Base-by-base conservation (phyloP, 1,140 invertebrate genomes). In the Drosophila suzukii region DNA sequence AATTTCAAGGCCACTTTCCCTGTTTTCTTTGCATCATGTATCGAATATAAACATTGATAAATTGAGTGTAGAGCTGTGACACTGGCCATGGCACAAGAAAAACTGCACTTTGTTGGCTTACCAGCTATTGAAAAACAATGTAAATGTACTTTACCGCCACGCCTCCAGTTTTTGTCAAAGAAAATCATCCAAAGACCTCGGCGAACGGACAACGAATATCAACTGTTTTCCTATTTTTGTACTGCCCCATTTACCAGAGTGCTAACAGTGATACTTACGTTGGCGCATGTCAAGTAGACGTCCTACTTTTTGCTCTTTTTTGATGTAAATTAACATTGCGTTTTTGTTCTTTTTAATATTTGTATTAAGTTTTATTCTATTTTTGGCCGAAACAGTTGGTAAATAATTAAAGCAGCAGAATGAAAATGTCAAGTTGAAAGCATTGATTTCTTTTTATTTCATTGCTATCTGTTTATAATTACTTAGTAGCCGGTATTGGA, bases 71-170 rank as follows among this genome's bases (percentile, higher is more conserved):
- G 8, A 32, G 47, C 49, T n/a, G 30, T 53, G 50, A 53, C 30
- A 53, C 50, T 53, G 50, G 50, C 50, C 50, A 15, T 53, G 32
- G 32, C 20, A 10, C 27, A 34, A 2, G 32, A 30, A 51, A 51
- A 6, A n/a, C 49, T 51, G 49, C 56, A 59, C 56, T 59, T 59
- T 47, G 15, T 59, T 59, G 56, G 56, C 56, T 59, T 59, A 32
- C 56, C 56, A 47, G 41, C n/a, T 59, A 39, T 54, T 8, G 34
- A 38, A 20, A 38, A 24, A 51, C 49, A 54, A 54, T 38, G 38
- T 38, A 24, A 54, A 20, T 54, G 8, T 54, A 54, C 17, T 54
- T 8, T 38, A 27, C n/a, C 30, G 56, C 13, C 11, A 44, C 56
- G 30, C 43, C 56, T 24, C 6, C 10, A 47, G 17, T 43, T 59